Evolutionary conservation across 2,113 vertebrate species (phyloP), one percentile per base, ranked within the genome.

Genomic region (Sciurus niger): DNA sequence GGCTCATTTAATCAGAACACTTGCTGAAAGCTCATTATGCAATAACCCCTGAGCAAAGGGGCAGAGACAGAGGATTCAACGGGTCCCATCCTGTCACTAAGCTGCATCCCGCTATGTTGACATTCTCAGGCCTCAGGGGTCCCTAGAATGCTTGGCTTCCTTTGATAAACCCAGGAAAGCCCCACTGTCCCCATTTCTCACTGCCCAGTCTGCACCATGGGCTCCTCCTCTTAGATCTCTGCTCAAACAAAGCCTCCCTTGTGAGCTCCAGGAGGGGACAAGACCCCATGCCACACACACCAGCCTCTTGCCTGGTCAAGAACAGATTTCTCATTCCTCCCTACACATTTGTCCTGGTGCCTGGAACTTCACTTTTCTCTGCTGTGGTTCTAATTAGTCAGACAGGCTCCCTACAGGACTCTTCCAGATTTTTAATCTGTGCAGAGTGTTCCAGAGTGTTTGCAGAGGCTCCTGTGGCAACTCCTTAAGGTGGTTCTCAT

Each of bases 21-120:
- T 22, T 51, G 1, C n/a, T 72, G n/a, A 17, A 3, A 46, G 2
- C 34, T 13, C 24, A 9, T 3, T 58, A 0, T 73, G 28, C 34
- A 53, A 9, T 25, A 32, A 5, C 55, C 17, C 30, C 14, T 37
- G 76, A 28, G 13, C 18, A 7, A 30, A 22, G 6, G 0, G 22
- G 2, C 13, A n/a, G n/a, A 58, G 16, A 58, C 2, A 82, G 3
- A 65, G 11, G 28, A 25, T 7, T 67, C 4, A 30, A 13, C 6
- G 9, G 24, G 4, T 24, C 4, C 16, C 2, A n/a, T 1, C 9
- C 1, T 58, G 67, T 28, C 9, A 4, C 3, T 1, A 20, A 20
- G n/a, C 7, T 0, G 3, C 43, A 24, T 7, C 20, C 40, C 51
- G 18, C 25, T 46, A 16, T 46, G 18, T 4, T 55, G 9, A 63